A percentile compares a stretch with the other conserved stretches of the same genome.
Evolutionary conservation across 2,797 vertebrate species (phyloP).

Genomic region (Falco peregrinus): DNA sequence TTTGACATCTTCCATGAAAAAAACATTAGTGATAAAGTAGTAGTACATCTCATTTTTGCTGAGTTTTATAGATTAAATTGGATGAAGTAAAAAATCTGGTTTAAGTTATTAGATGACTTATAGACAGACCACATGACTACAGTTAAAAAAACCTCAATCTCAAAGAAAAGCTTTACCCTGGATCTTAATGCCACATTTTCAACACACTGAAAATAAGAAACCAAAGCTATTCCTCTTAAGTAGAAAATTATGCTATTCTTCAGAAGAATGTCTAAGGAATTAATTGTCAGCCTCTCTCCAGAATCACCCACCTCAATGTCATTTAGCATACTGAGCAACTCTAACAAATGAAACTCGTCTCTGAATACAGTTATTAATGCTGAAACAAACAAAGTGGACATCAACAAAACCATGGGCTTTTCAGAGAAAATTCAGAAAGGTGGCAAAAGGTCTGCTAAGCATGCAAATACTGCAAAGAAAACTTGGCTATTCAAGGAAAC

Average conservation of each 20-base stretch:
- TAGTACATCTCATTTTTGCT: background rate
- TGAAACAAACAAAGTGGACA: background rate
- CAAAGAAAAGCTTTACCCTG: background rate
- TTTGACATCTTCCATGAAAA: background rate
- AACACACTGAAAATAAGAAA: background rate
- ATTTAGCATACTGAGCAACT: background rate
- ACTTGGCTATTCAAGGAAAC: background rate
- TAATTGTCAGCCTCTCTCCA: background rate
- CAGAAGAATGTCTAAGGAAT: background rate
- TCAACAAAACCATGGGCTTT: background rate
- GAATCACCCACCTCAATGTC: background rate
- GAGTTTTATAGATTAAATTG: background rate
- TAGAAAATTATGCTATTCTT: background rate
- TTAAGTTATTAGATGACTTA: background rate
- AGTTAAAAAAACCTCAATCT: background rate
- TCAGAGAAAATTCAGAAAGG: background rate
- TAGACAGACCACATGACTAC: background rate
- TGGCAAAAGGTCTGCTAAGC: background rate
- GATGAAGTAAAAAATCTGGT: background rate
- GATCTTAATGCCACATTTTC: background rate
- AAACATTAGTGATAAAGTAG: background rate
- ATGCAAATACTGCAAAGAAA: background rate
- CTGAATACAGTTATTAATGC: background rate
- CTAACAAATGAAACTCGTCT: background rate
- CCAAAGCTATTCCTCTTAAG: background rate